These are phyloP conservation scores for Astropecten irregularis DNA, from an alignment of 53 echinoderm and acorn worm species.

Conservation along the genomic window DNA sequence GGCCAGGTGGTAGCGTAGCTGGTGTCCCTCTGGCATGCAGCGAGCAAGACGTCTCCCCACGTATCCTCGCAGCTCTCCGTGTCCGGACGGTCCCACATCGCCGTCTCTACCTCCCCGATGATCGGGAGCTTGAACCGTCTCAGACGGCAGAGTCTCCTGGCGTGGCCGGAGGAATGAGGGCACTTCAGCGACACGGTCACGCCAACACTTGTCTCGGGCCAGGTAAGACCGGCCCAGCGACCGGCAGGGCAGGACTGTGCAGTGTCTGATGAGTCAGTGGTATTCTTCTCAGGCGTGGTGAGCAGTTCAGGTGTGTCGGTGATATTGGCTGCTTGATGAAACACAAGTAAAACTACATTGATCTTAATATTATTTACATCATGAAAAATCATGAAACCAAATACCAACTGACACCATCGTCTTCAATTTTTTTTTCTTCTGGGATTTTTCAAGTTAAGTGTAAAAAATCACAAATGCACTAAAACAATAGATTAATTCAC, in stretches of 20 bases:
- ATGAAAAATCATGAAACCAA: too few relatives aligned
- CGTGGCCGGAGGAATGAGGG: neutral
- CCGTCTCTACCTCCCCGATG: neutral
- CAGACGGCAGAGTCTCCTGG: neutral
- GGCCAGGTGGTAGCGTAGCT: conserved; percentile 49
- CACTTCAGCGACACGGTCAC: neutral
- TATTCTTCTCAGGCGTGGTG: neutral
- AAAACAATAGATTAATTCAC: too few relatives aligned
- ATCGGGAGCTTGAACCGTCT: neutral
- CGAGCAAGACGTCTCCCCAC: too few relatives aligned
- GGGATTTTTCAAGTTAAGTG: too few relatives aligned
- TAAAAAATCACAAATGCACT: too few relatives aligned
- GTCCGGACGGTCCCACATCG: neutral
- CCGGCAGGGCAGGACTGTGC: neutral
- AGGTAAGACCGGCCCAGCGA: neutral
- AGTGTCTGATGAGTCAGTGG: neutral
- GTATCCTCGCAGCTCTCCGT: neutral
- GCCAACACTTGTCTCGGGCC: neutral
- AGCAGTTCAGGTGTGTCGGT: neutral
- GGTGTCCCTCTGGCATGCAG: conserved; percentile 30
- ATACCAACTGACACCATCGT: too few relatives aligned
- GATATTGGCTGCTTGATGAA: neutral
- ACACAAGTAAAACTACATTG: neutral
- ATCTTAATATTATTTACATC: neutral
- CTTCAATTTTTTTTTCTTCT: too few relatives aligned